Evolutionary conservation across 2,113 vertebrate genomes (phyloP), one percentile per base, ranked within the genome.

Genomic region (Tiliqua scincoides): DNA sequence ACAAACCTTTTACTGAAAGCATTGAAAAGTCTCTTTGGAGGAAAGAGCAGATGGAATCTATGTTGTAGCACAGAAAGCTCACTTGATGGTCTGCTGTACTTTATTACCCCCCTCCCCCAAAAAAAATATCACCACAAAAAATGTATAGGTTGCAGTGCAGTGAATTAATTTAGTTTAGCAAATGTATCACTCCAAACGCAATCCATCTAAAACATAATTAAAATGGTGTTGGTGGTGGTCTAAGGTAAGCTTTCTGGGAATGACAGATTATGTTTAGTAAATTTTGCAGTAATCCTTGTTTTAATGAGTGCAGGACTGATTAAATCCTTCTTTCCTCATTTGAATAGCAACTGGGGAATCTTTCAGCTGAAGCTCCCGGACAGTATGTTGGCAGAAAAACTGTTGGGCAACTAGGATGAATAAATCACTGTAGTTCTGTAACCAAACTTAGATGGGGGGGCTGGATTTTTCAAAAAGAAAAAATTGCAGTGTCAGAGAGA

Each of bases 301-400:
- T 86, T 86, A 86, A 86, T 86, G 77, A 86, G 70, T 81, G 78
- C 78, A 73, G 85, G 32, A 71, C 74, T 86, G 85, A 86, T 86
- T 86, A 86, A 86, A 86, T 65, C 59, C 85, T 86, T 81, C 77
- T 65, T 81, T 80, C 70, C 85, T 81, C 70, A 52, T 86, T 86
- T 81, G n/a, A 57, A 65, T 35, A 81, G 78, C 63, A 86, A 86
- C 59, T 74, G 40, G 68, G 85, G 77, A 86, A 74, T 81, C n/a
- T 86, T 74, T 86, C 70, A 74, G 30, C 40, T 81, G 43, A 86
- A 74, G 78, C 54, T 15, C 59, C 54, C 73, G 21, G 63, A 52
- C 27, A 81, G 21, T 54, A 43, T 30, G 11, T 74, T 63, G 78
- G 37, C 77, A 73, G 43, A 79, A 61, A n/a, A 80, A 86, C 54